Percentiles rank a stretch among this genome's conserved stretches.
Evolutionary conservation across 2,797 vertebrate genomes (phyloP).

Genomic region (Anniella stebbinsi): DNA sequence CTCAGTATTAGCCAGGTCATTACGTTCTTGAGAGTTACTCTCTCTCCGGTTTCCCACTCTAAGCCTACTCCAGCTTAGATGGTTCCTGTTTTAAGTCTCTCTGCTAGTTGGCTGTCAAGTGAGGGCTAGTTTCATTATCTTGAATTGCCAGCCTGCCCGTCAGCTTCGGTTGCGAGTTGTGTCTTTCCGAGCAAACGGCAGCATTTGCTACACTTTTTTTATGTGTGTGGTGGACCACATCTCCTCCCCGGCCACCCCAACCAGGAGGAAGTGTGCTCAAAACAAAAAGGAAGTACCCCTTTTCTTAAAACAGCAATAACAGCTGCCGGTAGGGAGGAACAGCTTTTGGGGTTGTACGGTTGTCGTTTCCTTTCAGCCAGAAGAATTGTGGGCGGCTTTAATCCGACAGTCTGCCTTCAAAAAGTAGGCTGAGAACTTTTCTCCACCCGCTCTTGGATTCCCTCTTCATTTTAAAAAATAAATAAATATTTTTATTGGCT

Average conservation of each 20-base stretch:
- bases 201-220: not conserved
- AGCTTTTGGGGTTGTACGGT: too few relatives aligned
- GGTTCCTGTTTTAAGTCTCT: too few relatives aligned
- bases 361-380: not conserved
- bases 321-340: too few relatives aligned
- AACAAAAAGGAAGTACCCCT: not conserved
- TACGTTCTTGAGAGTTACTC: not conserved
- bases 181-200: not conserved
- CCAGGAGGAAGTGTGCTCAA: not conserved
- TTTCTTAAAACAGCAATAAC: not conserved
- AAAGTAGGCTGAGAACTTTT: not conserved
- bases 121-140: accelerated
- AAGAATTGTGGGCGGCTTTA: not conserved
- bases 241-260: accelerated
- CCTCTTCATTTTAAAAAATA: not conserved
- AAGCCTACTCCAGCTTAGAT: not conserved
- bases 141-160: not conserved
- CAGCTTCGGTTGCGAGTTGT: too few relatives aligned
- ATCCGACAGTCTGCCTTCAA: not conserved
- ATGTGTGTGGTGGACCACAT: not conserved
- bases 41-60: too few relatives aligned
- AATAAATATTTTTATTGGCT: not conserved
- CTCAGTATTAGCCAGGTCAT: not conserved
- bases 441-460: not conserved
- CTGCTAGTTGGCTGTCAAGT: not conserved